Percentiles rank a stretch among this genome's conserved stretches.
phyloP scores from a whole-genome alignment of 92 coral and sea anemone genomes.

The Porites rus region DNA sequence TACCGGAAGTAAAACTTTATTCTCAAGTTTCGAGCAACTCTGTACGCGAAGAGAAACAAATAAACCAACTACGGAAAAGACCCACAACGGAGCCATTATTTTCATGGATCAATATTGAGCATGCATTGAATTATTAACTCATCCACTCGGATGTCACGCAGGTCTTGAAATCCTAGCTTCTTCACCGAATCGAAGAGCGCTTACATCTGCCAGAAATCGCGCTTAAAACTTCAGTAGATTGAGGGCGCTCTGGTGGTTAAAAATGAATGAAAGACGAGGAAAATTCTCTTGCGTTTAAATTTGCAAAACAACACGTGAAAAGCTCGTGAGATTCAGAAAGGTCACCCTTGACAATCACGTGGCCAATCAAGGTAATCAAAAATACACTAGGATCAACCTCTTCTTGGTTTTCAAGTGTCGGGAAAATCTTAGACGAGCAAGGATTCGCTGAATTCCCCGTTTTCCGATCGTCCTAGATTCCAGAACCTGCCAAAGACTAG shows the following conservation, averaged over 20 bases:
- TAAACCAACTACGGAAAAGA: neutral
- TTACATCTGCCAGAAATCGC: neutral
- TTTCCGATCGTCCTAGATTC: no score
- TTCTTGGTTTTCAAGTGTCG: no score
- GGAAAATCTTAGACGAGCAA: no score
- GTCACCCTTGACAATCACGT: neutral
- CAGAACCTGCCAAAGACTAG: no score
- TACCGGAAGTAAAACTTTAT: slow-evolving; percentile 22
- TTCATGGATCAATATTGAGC: neutral
- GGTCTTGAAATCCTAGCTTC: neutral
- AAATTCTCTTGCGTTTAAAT: neutral
- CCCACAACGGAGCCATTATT: neutral
- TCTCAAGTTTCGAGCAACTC: neutral
- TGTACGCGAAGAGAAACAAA: neutral
- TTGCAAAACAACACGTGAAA: neutral
- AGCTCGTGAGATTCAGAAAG: neutral
- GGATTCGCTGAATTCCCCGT: no score
- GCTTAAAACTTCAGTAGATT: neutral
- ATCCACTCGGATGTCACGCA: neutral
- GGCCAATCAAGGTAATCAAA: no score
- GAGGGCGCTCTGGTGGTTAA: neutral
- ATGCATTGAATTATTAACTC: neutral
- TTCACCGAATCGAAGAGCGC: neutral
- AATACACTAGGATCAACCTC: no score
- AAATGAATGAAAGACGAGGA: neutral